Evolutionary conservation across 2,797 vertebrate genomes (phyloP).

Genomic region (Cephalopachus bancanus): DNA sequence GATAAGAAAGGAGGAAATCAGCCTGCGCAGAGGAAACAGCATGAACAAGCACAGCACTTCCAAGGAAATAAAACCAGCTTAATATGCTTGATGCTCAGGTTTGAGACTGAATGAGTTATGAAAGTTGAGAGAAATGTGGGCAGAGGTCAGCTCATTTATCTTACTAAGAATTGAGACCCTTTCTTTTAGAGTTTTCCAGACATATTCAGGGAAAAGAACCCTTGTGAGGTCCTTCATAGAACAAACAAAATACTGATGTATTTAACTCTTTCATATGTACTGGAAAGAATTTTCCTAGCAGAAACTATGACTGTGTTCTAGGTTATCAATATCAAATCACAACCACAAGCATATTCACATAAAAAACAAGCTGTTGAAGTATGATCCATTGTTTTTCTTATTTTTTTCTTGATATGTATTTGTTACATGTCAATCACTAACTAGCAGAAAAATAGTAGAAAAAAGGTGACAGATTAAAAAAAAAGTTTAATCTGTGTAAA

Average conservation of each 20-base stretch:
- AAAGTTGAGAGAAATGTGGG: slow-evolving; percentile 38
- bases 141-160: background rate
- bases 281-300: slow-evolving; percentile 80
- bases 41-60: background rate
- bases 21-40: background rate
- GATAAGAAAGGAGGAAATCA: background rate
- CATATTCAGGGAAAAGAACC: slow-evolving; percentile 62
- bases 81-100: background rate
- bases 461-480: background rate
- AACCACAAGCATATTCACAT: slow-evolving; percentile 72
- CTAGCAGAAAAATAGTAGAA: background rate
- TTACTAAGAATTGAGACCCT: background rate
- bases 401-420: slow-evolving; percentile 54
- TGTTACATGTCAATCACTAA: slow-evolving; percentile 25
- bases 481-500: background rate
- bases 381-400: slow-evolving; percentile 56
- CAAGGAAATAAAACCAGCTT: slow-evolving; percentile 30
- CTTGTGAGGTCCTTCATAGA: slow-evolving; percentile 54
- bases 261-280: slow-evolving; percentile 75
- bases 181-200: slow-evolving; percentile 64
- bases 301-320: slow-evolving; percentile 80
- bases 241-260: slow-evolving; percentile 69
- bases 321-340: slow-evolving; percentile 76
- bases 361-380: slow-evolving; percentile 68
- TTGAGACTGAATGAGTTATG: background rate